Evolutionary conservation across 2,888 invertebrate species (phyloP).

Genomic region (Drosophila diplacantha): DNA sequence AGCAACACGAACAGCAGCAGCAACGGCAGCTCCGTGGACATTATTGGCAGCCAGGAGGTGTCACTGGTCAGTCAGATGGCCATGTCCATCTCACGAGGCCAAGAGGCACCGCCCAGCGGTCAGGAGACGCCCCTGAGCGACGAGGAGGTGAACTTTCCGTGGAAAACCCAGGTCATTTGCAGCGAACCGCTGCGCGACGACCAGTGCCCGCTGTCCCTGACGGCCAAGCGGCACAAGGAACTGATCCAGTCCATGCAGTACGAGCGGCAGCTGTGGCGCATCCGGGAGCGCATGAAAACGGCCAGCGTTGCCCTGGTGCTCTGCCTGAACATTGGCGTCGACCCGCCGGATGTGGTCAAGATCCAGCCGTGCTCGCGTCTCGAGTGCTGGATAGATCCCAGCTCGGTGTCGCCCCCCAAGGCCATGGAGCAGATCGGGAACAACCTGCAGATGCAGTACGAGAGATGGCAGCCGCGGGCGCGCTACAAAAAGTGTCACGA

Average conservation of each 20-base stretch:
- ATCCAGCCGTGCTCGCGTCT: conserved; percentile 96
- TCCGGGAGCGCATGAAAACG: conserved; percentile 99
- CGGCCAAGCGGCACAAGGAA: conserved; percentile 82
- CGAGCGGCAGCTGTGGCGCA: conserved; percentile 90
- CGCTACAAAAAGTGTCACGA: conserved; percentile 98
- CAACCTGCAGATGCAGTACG: conserved; percentile 96
- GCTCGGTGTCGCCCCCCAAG: conserved; percentile 91
- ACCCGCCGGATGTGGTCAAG: conserved; percentile 98
- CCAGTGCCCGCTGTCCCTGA: conserved; percentile 15
- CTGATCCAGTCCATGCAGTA: conserved; percentile 83
- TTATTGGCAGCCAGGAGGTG: conserved; percentile 8
- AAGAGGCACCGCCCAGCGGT: conserved; percentile 1
- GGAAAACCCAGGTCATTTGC: not conserved
- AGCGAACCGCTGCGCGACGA: conserved; percentile 19
- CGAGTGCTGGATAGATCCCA: conserved; percentile 98
- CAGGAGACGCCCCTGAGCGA: conserved; percentile 2
- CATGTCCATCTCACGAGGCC: not conserved
- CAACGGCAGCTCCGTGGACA: conserved; percentile 26
- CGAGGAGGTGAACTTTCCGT: conserved; percentile 1
- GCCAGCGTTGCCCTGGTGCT: conserved; percentile 98
- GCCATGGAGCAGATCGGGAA: conserved; percentile 95
- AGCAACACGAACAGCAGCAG: conserved; percentile 30
- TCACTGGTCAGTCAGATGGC: conserved; percentile 2
- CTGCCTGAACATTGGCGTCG: conserved; percentile 99
- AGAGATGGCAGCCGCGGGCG: conserved; percentile 98